A percentile compares a stretch with the other conserved stretches of the same genome.
These are phyloP conservation scores for Alaudala cheleensis DNA, from an alignment of 2,113 vertebrate genomes.

Conservation along the genomic window DNA sequence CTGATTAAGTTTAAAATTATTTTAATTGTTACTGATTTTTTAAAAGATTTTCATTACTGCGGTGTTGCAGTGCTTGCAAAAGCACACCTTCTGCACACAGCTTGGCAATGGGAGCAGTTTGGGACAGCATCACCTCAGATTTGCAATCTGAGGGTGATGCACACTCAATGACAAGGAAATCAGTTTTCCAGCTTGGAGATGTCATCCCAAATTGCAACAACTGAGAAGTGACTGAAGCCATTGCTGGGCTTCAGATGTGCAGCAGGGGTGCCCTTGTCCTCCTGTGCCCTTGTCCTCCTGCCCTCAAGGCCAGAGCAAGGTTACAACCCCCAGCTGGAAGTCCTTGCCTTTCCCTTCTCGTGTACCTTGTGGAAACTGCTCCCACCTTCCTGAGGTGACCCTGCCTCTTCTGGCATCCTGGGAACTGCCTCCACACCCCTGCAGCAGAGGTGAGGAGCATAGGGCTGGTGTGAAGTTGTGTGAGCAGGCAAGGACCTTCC, in stretches of 20 bases:
- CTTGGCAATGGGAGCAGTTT: background rate
- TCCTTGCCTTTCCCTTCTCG: background rate
- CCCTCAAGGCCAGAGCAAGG: background rate
- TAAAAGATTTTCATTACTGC: background rate
- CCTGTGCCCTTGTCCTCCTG: background rate
- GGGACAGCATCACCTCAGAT: background rate
- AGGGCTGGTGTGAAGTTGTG: fast-evolving
- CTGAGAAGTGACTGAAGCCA: background rate
- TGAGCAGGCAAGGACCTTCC: background rate
- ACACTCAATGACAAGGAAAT: background rate
- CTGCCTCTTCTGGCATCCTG: background rate
- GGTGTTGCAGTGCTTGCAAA: background rate
- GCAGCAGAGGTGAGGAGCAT: background rate
- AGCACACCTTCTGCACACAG: background rate
- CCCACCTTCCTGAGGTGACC: background rate
- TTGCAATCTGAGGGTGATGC: background rate
- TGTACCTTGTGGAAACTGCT: background rate
- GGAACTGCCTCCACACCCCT: background rate
- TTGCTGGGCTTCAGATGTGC: background rate
- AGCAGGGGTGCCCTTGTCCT: background rate
- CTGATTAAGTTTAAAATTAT: background rate
- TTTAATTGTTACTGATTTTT: background rate
- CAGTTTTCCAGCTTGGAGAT: background rate
- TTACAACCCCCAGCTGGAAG: background rate
- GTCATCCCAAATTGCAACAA: background rate